Evolutionary conservation across 1,140 invertebrate species (phyloP), one percentile per base, ranked within the genome.

Genomic region (Leucophenga varia): DNA sequence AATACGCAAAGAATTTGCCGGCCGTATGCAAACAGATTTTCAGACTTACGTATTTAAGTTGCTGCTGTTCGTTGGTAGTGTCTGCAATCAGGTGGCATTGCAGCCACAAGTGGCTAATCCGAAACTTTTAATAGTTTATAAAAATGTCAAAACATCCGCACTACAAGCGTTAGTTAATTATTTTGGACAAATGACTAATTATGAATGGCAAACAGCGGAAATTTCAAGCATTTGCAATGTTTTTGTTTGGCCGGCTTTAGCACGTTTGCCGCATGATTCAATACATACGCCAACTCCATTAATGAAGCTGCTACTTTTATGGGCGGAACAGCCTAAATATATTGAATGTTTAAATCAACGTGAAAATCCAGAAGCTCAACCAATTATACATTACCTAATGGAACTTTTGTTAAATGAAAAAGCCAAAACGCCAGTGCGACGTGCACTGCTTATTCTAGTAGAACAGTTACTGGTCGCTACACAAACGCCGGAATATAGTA

Each of bases 1-100:
- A 13, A 83, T 95, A 16, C 81, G 91, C n/a, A 86, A 91, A 71
- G 87, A 95, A 73, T 88, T 95, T 64, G 90, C 90, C 0, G 86
- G 86, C 10, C 81, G 87, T 38, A 82, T 93, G 75, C 79, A 80
- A 25, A 75, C 82, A 1, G 68, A 80, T 36, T 77, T 91, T 19
- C 71, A 93, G n/a, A 79, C 80, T 0, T 82, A 84, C 39, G 73
- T 95, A 8, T 60, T 94, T 0, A 84, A 86, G 51, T 77, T 94
- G 19, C 73, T 93, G 6, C 64, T 91, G 3, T 84, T 86, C 28
- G 80, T 91, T 32, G 80, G 84, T 18, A 79, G 83, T 2, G 81
- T 84, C 20, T 67, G 86, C 9, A 79, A 79, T 32, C 77, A 77
- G 25, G 83, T 90, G 19, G 70, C 91, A 37, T 52, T 9, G 41